Evolutionary conservation across 2,113 vertebrate species (phyloP), one percentile per base, ranked within the genome.

Genomic region (Alces alces): DNA sequence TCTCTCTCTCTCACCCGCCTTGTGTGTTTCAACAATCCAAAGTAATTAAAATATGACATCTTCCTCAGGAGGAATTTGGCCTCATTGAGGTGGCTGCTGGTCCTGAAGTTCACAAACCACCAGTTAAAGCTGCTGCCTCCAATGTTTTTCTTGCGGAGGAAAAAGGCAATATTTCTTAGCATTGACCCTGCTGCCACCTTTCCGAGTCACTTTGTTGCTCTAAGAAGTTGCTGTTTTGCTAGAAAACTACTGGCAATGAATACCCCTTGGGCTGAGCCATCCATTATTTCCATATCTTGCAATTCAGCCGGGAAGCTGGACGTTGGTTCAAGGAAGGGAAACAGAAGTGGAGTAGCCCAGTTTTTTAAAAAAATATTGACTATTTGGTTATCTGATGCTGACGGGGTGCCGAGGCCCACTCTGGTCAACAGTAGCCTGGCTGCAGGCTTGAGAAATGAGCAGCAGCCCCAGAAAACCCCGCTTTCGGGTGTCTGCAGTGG

Each of bases 201-300:
- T 98, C 97, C 98, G 80, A 98, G 99, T 98, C 97, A 98, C 98
- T 98, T 99, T 99, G 99, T 98, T 99, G 98, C 98, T 98, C 98
- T 99, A 98, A 99, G 98, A 99, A 99, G 98, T 99, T 98, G 98
- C 98, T 99, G 99, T 99, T 99, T 99, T 99, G 98, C 98, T 99
- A 98, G 98, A 99, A 98, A 98, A 98, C 98, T 98, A 98, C 98
- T 98, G 97, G 98, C 98, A 98, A 97, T 98, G 99, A 99, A 98
- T 98, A 99, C 99, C 98, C 98, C 98, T 99, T 98, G 99, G 97
- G 98, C 98, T 98, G 98, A 97, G 97, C 98, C 99, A 99, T 99
- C 97, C 99, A 99, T 99, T 99, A 99, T 98, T 98, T 98, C 98
- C 97, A n/a, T 98, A 98, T 97, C 98, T 98, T 98, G 96, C 98